A percentile compares a stretch with the other conserved stretches of the same genome.
Conservation (phyloP, 2,113 vertebrate genomes). For the Opisthocomus hoazin region DNA sequence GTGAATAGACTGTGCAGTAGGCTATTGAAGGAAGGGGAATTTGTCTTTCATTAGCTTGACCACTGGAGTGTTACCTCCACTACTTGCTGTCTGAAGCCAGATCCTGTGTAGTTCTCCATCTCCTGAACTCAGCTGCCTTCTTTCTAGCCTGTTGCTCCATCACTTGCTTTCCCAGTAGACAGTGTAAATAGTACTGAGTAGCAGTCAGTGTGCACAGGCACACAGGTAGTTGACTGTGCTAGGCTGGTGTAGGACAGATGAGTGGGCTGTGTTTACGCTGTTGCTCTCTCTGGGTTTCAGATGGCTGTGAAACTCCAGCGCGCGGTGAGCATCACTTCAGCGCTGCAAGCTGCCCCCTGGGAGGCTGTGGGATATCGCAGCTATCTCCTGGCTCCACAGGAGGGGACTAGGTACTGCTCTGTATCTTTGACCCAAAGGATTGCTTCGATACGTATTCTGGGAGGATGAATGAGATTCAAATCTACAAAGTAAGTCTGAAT, state of each 20-base stretch:
- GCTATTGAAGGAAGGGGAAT: not conserved
- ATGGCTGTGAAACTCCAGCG: not conserved
- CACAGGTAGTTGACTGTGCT: not conserved
- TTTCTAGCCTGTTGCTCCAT: not conserved
- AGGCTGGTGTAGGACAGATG: not conserved
- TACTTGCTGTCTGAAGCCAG: not conserved
- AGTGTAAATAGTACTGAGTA: not conserved
- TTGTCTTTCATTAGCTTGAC: not conserved
- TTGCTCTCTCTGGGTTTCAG: fast-evolving
- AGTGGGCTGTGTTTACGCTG: not conserved
- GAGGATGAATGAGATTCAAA: not conserved
- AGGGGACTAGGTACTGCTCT: not conserved
- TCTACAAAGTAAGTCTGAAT: not conserved
- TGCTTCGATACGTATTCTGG: not conserved
- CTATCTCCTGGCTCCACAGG: not conserved
- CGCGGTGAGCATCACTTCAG: not conserved
- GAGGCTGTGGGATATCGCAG: not conserved
- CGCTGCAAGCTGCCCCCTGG: not conserved
- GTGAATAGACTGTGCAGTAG: not conserved
- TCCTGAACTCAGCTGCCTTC: not conserved
- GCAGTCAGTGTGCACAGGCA: not conserved
- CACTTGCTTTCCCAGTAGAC: not conserved
- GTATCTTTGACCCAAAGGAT: not conserved
- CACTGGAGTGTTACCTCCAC: not conserved
- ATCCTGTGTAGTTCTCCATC: not conserved